phyloP scores from a whole-genome alignment of 2,888 invertebrate genomes.

The Epinotia brunnichana region DNA sequence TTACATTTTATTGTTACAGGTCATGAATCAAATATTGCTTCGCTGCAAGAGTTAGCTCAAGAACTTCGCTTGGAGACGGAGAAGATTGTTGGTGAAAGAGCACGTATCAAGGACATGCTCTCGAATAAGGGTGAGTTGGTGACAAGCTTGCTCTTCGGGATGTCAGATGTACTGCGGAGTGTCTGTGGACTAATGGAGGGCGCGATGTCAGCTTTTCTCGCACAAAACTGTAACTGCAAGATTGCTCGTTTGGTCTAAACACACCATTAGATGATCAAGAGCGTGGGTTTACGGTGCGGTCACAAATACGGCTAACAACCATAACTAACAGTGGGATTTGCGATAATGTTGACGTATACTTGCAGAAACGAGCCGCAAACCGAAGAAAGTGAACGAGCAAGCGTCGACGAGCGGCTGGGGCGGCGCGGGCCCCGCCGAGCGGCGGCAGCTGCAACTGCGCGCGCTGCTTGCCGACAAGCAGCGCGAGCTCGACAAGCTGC shows the following conservation, averaged over 20 bases:
- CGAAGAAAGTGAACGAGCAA: slow-evolving; percentile 78
- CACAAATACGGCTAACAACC: too few species aligned
- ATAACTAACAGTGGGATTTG: too few species aligned
- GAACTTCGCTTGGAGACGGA: slow-evolving; percentile 78
- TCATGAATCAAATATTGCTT: slow-evolving; percentile 76
- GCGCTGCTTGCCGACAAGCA: slow-evolving; percentile 86
- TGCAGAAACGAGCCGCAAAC: slow-evolving; percentile 69
- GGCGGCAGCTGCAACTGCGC: slow-evolving; percentile 80
- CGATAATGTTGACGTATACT: background rate
- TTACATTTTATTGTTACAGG: slow-evolving; percentile 52
- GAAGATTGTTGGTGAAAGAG: slow-evolving; percentile 77
- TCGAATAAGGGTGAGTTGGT: slow-evolving; percentile 70
- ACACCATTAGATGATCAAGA: too few species aligned
- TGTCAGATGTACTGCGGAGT: too few species aligned
- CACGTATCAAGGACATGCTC: slow-evolving; percentile 73
- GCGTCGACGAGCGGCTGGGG: slow-evolving; percentile 52
- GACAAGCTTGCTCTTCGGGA: background rate
- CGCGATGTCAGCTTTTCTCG: too few species aligned
- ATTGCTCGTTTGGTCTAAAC: too few species aligned
- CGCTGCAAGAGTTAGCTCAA: slow-evolving; percentile 76
- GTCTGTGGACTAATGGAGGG: too few species aligned
- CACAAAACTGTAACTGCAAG: too few species aligned
- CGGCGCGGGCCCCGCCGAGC: slow-evolving; percentile 70
- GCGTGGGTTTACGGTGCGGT: too few species aligned
- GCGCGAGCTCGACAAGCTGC: slow-evolving; percentile 85